These are phyloP conservation scores for Polydrusus pterygomalis DNA, from an alignment of 2,888 invertebrate genomes.

Conservation along the genomic window DNA sequence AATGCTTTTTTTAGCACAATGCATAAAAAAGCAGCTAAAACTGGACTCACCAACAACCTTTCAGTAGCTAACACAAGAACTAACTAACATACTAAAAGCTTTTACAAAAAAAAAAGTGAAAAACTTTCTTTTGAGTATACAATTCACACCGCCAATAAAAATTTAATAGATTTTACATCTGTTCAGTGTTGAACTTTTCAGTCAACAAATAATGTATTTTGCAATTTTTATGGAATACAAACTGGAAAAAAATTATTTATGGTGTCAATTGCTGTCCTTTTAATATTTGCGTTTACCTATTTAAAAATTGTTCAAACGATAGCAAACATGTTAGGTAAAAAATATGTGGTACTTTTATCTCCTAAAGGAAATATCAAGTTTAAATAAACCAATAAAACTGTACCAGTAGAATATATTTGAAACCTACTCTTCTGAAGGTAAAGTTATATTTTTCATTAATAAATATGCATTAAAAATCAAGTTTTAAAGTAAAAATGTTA, in stretches of 20 bases:
- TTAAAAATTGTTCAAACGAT: background rate
- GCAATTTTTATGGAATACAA: background rate
- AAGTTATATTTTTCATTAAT: no score
- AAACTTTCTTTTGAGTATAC: background rate
- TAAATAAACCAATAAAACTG: no score
- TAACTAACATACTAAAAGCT: background rate
- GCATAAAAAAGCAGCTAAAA: no score
- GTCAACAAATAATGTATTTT: background rate
- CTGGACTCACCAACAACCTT: background rate
- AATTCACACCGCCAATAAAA: background rate
- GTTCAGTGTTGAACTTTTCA: background rate
- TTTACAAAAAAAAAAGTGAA: background rate
- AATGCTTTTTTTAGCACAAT: no score
- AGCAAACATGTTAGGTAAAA: background rate
- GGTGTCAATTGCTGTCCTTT: background rate
- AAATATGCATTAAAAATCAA: no score
- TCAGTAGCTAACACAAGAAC: background rate
- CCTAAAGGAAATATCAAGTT: no score
- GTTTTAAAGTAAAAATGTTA: no score
- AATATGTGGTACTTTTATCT: no score
- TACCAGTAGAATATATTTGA: no score
- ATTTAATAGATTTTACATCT: slow-evolving; percentile 17
- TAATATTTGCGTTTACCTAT: background rate
- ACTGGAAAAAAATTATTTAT: background rate
- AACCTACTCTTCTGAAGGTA: no score